Conservation (phyloP, 2,113 vertebrate species). For the Erythrocercus mccallii region DNA sequence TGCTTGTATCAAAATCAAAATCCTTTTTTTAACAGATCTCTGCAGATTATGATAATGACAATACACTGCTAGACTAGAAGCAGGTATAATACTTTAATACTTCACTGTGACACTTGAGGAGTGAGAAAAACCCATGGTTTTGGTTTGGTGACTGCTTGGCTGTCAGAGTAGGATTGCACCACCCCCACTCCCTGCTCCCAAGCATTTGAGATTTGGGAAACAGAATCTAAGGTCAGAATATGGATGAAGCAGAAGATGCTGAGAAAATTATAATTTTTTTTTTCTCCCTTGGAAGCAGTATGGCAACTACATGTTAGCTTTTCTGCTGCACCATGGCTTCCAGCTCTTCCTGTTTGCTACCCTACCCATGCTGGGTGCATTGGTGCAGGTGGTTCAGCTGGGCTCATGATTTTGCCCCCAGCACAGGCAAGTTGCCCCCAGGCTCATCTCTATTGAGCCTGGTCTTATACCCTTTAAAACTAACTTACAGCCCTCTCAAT, state of each 20-base stretch:
- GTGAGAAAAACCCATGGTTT: not conserved
- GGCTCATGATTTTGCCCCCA: not conserved
- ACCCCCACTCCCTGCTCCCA: rapidly evolving
- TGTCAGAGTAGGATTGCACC: not conserved
- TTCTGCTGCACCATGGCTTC: not conserved
- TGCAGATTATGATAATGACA: not conserved
- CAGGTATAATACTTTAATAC: not conserved
- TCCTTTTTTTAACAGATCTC: not conserved
- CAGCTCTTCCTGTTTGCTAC: not conserved
- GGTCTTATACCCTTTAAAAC: not conserved
- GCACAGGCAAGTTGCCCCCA: not conserved
- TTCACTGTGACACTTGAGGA: not conserved
- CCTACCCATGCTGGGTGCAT: too few relatives aligned
- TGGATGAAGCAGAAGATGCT: not conserved
- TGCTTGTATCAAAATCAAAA: not conserved
- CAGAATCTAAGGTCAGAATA: not conserved
- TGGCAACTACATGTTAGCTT: not conserved
- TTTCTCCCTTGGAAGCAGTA: not conserved
- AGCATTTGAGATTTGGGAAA: not conserved
- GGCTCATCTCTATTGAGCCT: not conserved
- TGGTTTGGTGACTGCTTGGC: not conserved
- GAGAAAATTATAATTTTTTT: not conserved
- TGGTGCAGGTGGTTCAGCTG: not conserved
- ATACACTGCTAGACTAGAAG: not conserved
- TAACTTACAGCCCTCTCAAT: not conserved